Evolutionary conservation across 2,888 invertebrate genomes (phyloP).

Genomic region (Macaria liturata): DNA sequence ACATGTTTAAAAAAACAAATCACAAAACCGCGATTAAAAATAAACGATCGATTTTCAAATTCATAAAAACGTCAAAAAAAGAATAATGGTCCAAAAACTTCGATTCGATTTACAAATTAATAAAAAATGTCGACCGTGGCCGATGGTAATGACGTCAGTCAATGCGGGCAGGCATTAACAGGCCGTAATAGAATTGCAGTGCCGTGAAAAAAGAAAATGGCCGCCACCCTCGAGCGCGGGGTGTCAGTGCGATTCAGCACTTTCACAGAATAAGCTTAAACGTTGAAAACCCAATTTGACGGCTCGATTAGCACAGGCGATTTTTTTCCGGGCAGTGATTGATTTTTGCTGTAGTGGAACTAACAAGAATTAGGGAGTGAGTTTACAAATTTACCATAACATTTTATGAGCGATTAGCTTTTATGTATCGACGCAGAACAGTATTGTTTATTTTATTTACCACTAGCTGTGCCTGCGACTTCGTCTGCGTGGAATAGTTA

Average conservation of each 20-base stretch:
- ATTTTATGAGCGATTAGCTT: not conserved
- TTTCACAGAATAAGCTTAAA: conserved; percentile 73
- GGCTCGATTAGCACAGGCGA: conserved; percentile 69
- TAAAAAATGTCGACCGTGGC: conserved; percentile 46
- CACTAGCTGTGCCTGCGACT: no score
- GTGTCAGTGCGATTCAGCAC: conserved; percentile 72
- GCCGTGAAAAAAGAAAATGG: conserved; percentile 72
- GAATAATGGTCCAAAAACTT: conserved; percentile 36
- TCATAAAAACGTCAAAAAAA: conserved; percentile 19
- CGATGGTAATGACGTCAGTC: conserved; percentile 46
- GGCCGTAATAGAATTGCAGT: conserved; percentile 64
- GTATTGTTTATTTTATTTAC: no score
- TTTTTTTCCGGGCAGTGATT: conserved; percentile 49
- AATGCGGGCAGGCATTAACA: conserved; percentile 48
- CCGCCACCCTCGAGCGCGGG: conserved; percentile 55
- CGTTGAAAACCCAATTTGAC: conserved; percentile 80
- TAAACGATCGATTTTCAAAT: conserved; percentile 27
- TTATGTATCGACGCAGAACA: no score
- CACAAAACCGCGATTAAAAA: conserved; percentile 42
- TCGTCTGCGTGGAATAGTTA: no score
- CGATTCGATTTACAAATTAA: conserved; percentile 45
- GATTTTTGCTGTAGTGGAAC: conserved; percentile 41
- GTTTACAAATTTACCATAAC: conserved; percentile 20
- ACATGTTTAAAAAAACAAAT: conserved; percentile 48
- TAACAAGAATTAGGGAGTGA: conserved; percentile 31